Evolutionary conservation across 2,797 vertebrate genomes (phyloP).

Genomic region (Zonotrichia albicollis): DNA sequence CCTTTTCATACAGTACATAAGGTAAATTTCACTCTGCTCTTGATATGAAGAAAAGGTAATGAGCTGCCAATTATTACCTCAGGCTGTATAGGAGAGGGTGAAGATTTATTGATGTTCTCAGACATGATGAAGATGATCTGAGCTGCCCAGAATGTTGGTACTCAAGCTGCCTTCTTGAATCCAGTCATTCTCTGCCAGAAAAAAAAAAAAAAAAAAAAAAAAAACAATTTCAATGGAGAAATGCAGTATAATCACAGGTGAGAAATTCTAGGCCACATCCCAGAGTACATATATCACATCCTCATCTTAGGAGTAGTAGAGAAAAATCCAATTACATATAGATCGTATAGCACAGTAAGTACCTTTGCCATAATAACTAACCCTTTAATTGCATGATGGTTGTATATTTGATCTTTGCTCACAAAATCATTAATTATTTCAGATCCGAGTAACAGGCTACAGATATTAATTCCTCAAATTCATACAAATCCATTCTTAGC

Average conservation of each 20-base stretch:
- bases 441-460: not conserved
- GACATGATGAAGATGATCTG: not conserved
- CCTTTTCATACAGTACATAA: not conserved
- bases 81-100: not conserved
- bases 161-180: not conserved
- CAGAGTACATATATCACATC: not conserved
- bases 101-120: constrained; percentile 32
- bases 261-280: constrained; percentile 7
- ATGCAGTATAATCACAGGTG: constrained; percentile 48
- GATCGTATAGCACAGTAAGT: not conserved
- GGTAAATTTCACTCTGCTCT: constrained; percentile 17
- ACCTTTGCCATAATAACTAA: constrained; percentile 5
- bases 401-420: constrained; percentile 10
- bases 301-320: not conserved
- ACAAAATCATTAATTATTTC: not conserved
- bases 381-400: constrained; percentile 4
- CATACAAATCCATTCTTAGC: not conserved
- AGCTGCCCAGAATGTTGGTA: constrained; percentile 28
- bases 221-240: constrained; percentile 24
- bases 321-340: constrained; percentile 34
- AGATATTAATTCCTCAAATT: not conserved
- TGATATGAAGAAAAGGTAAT: constrained; percentile 25
- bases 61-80: constrained; percentile 52
- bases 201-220: not conserved
- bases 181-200: not conserved